These are phyloP conservation scores for Molanna angustata DNA, from an alignment of 2,888 invertebrate species.

Conservation along the genomic window DNA sequence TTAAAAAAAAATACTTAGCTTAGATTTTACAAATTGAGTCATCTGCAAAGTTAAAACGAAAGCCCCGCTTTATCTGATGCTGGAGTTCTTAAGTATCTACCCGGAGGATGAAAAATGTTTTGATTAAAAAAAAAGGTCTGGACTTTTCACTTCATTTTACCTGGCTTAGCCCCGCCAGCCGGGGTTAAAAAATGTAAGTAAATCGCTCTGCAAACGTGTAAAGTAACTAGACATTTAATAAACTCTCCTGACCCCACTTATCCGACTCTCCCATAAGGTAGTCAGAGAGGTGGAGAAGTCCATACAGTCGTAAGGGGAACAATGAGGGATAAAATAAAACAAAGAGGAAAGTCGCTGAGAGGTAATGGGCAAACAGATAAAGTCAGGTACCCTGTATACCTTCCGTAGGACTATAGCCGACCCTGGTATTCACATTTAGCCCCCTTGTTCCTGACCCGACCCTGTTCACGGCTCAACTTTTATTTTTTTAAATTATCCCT, in stretches of 20 bases:
- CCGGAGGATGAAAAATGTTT: too few species aligned
- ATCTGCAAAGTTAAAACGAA: too few species aligned
- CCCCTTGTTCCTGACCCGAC: not conserved
- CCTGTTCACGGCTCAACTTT: too few species aligned
- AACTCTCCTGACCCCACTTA: slow-evolving; percentile 12
- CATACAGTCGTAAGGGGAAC: slow-evolving; percentile 9
- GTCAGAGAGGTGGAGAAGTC: too few species aligned
- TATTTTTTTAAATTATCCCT: too few species aligned
- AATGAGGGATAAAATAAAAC: slow-evolving; percentile 15
- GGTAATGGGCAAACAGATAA: slow-evolving; percentile 26
- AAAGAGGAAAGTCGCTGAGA: slow-evolving; percentile 12
- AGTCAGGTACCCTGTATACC: slow-evolving; percentile 20
- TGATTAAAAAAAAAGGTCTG: too few species aligned
- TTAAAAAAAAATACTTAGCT: too few species aligned
- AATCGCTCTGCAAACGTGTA: slow-evolving; percentile 15
- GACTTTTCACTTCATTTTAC: slow-evolving; percentile 9
- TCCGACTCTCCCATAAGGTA: slow-evolving; percentile 4
- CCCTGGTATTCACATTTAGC: slow-evolving; percentile 7
- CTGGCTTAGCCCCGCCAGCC: not conserved
- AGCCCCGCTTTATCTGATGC: too few species aligned
- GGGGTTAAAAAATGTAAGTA: slow-evolving; percentile 6
- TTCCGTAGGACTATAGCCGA: slow-evolving; percentile 10
- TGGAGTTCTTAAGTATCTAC: too few species aligned
- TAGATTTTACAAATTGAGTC: too few species aligned
- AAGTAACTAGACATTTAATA: slow-evolving; percentile 17